phyloP scores from a whole-genome alignment of 2,888 invertebrate genomes.

The Ariolimax columbianus region DNA sequence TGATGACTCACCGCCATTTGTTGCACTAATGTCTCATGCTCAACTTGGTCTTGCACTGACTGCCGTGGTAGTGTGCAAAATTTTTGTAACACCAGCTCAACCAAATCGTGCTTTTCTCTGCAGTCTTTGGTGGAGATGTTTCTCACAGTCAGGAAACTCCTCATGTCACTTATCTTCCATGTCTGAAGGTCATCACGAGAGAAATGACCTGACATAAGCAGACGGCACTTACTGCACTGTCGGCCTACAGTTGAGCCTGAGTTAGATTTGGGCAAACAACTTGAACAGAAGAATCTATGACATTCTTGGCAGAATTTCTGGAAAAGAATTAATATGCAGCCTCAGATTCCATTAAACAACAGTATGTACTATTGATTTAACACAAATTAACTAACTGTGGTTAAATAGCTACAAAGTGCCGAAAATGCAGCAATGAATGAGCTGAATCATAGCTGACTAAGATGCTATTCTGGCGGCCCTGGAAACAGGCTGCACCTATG shows the following conservation, averaged over 20 bases:
- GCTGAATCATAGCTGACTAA: too few relatives aligned
- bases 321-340: constrained; percentile 43
- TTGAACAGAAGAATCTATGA: constrained; percentile 69
- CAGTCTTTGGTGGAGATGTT: constrained; percentile 72
- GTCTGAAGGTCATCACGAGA: constrained; percentile 66
- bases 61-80: constrained; percentile 54
- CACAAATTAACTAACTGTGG: too few relatives aligned
- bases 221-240: constrained; percentile 72
- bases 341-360: background rate
- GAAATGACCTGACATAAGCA: constrained; percentile 69
- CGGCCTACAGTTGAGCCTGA: constrained; percentile 48
- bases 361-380: background rate
- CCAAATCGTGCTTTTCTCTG: constrained; percentile 76
- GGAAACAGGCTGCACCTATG: too few relatives aligned
- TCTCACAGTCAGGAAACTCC: constrained; percentile 68
- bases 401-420: background rate
- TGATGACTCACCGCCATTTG: constrained; percentile 62
- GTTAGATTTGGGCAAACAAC: constrained; percentile 61
- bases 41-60: constrained; percentile 55
- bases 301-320: constrained; percentile 74
- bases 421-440: too few relatives aligned
- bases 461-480: too few relatives aligned
- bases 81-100: constrained; percentile 70
- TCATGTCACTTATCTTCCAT: constrained; percentile 75
- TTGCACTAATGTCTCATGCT: constrained; percentile 60